These are phyloP conservation scores for Clarias macrocephalus DNA, from an alignment of 2,113 vertebrate genomes.

Conservation along the genomic window DNA sequence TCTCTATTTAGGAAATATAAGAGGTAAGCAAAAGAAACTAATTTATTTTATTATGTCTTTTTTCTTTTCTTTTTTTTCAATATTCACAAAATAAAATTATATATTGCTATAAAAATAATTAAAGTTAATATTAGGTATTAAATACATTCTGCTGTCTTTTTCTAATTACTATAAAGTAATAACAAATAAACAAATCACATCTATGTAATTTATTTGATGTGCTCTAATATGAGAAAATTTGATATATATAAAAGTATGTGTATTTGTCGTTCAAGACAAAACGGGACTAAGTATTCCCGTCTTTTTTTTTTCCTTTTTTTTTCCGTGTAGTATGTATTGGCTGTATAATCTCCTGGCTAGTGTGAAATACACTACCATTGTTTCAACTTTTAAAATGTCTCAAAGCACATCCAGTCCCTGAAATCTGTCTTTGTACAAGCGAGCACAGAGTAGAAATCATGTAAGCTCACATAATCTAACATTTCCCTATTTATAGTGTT, in stretches of 20 bases:
- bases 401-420: neutral
- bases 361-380: neutral
- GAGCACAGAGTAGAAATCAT: neutral
- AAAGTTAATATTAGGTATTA: neutral
- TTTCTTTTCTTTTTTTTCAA: neutral
- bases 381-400: neutral
- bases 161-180: too few species aligned
- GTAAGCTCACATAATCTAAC: slow-evolving; percentile 30
- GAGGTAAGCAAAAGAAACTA: slow-evolving; percentile 70
- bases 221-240: neutral
- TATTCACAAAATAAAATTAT: neutral
- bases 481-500: slow-evolving; percentile 60
- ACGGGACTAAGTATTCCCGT: too few species aligned
- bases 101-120: neutral
- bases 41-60: neutral
- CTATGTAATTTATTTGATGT: neutral
- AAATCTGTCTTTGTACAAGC: neutral
- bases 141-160: neutral
- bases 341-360: neutral
- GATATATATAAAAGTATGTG: too few species aligned
- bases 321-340: neutral
- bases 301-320: too few species aligned
- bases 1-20: slow-evolving; percentile 86
- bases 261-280: too few species aligned
- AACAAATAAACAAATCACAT: neutral